A percentile compares a stretch with the other conserved stretches of the same genome.
These are phyloP conservation scores for Castor canadensis DNA, from an alignment of 2,113 vertebrate genomes.

Conservation along the genomic window DNA sequence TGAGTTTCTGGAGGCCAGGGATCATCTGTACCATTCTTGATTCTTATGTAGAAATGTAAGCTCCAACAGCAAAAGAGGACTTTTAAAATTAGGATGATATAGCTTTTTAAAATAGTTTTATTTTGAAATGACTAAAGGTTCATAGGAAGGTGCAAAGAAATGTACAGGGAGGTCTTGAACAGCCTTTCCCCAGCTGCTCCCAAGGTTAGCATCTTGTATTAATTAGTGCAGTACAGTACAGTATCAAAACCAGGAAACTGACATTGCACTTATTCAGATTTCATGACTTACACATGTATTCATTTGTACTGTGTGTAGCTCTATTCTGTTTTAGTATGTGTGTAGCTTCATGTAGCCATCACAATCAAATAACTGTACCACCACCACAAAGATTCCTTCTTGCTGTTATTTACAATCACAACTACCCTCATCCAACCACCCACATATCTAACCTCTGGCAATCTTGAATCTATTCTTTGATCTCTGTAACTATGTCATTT, in stretches of 20 bases:
- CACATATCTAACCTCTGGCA: neutral
- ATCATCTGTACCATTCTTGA: neutral
- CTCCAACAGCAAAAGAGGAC: neutral
- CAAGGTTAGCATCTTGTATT: neutral
- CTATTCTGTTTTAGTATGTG: neutral
- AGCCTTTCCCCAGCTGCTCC: neutral
- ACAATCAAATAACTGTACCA: neutral
- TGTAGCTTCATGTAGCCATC: neutral
- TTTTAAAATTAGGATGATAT: neutral
- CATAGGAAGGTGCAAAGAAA: neutral
- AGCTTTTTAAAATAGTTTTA: neutral
- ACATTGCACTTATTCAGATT: neutral
- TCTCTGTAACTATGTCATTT: neutral
- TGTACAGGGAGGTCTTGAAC: neutral
- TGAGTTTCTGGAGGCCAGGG: neutral
- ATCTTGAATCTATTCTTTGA: neutral
- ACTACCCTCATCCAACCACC: no score
- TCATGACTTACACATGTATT: neutral
- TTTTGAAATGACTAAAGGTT: neutral
- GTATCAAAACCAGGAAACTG: neutral
- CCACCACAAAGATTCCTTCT: neutral
- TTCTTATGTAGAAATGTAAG: neutral
- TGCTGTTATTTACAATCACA: neutral
- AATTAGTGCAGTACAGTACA: neutral
- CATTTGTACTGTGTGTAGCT: neutral